phyloP scores from a whole-genome alignment of 2,888 invertebrate genomes.

The Eristalis tenax region DNA sequence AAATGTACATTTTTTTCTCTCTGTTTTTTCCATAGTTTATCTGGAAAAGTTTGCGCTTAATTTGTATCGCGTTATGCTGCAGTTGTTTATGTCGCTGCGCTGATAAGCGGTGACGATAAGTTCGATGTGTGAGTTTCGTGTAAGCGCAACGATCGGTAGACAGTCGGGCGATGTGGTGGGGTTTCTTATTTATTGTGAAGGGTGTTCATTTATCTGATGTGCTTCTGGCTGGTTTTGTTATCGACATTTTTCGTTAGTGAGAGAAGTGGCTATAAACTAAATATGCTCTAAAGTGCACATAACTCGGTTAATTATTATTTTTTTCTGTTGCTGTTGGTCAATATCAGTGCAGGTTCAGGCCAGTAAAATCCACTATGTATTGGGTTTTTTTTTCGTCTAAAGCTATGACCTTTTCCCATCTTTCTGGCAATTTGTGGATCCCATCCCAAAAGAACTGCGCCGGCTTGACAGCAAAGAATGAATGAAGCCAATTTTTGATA shows the following conservation, averaged over 20 bases:
- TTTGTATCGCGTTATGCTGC: conserved; percentile 26
- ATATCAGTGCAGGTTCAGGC: too few species aligned
- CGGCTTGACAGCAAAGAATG: too few species aligned
- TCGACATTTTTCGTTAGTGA: background rate
- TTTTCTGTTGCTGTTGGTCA: too few species aligned
- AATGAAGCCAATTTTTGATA: too few species aligned
- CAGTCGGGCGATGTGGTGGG: conserved; percentile 9
- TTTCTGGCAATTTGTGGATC: too few species aligned
- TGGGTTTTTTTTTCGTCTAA: too few species aligned
- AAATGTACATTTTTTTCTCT: conserved; percentile 4
- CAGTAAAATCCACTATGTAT: too few species aligned
- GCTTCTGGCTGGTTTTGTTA: background rate
- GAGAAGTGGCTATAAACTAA: background rate
- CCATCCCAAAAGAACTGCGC: too few species aligned
- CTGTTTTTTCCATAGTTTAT: conserved; percentile 25
- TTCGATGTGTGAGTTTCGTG: background rate
- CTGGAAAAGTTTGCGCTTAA: conserved; percentile 34
- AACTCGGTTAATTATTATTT: too few species aligned
- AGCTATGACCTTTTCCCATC: too few species aligned
- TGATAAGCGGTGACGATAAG: conserved; percentile 28
- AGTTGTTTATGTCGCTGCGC: conserved; percentile 23
- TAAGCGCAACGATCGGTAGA: conserved; percentile 5
- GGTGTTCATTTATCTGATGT: background rate
- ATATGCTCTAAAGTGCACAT: background rate
- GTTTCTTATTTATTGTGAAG: background rate